Evolutionary conservation across 2,797 vertebrate genomes (phyloP).

Genomic region (Pipistrellus nathusii): DNA sequence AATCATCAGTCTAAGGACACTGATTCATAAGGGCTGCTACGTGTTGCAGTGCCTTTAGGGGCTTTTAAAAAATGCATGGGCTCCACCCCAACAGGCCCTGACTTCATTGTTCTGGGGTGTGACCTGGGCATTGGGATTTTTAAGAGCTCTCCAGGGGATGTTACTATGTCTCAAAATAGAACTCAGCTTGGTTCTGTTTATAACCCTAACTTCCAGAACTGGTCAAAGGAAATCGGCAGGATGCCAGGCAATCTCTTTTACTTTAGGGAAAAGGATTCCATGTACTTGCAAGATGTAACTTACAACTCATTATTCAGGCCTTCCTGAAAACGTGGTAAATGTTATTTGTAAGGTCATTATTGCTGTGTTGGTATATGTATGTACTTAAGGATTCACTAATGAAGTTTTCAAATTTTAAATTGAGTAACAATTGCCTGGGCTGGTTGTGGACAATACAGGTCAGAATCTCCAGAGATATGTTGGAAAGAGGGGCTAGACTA

Average conservation of each 20-base stretch:
- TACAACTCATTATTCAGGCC: background rate
- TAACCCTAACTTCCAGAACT: background rate
- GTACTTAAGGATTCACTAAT: background rate
- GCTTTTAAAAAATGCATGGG: conserved; percentile 8
- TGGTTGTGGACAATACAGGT: background rate
- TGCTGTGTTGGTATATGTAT: background rate
- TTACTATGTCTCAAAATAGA: conserved; percentile 33
- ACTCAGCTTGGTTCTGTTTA: conserved; percentile 4
- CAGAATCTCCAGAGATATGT: background rate
- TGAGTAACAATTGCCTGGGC: background rate
- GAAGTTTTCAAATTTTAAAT: background rate
- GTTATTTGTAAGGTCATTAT: background rate
- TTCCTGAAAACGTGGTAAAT: conserved; percentile 6
- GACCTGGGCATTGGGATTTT: background rate
- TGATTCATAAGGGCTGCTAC: background rate
- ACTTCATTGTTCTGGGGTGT: conserved; percentile 2
- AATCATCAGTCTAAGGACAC: background rate
- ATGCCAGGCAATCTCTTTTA: background rate
- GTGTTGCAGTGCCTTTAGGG: background rate
- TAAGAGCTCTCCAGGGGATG: background rate
- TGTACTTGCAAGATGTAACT: conserved; percentile 11
- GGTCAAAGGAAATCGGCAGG: conserved; percentile 34
- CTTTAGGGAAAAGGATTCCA: background rate
- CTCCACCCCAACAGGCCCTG: background rate
- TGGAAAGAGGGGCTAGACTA: background rate